A percentile compares a stretch with the other conserved stretches of the same genome.
These are phyloP conservation scores for Micrasema longulum DNA, from an alignment of 1,140 invertebrate species.

Conservation along the genomic window DNA sequence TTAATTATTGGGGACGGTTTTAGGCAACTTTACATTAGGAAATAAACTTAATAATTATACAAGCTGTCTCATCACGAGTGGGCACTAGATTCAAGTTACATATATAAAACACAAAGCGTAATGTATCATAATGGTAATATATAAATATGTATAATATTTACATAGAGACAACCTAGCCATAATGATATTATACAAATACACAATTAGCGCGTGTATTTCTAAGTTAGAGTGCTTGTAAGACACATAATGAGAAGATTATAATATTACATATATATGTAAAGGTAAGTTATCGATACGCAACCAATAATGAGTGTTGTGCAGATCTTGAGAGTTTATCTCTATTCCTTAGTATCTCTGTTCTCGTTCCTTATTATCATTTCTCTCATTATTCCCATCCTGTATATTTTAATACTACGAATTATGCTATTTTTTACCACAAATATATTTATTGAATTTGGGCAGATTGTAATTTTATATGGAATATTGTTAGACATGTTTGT, in stretches of 20 bases:
- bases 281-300: conserved; percentile 4
- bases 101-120: conserved; percentile 29
- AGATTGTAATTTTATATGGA: conserved; percentile 36
- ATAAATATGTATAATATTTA: conserved; percentile 42
- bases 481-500: conserved; percentile 10
- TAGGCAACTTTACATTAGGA: conserved; percentile 51
- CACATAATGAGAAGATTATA: conserved; percentile 33
- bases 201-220: conserved; percentile 40
- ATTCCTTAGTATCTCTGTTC: not conserved
- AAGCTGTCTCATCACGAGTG: conserved; percentile 41
- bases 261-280: conserved; percentile 7
- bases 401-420: not conserved
- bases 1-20: conserved; percentile 53
- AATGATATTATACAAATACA: conserved; percentile 45
- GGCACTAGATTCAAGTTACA: conserved; percentile 21
- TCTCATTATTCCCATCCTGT: not conserved
- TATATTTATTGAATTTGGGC: conserved; percentile 34
- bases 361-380: not conserved
- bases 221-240: conserved; percentile 44
- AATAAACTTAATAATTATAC: conserved; percentile 51
- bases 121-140: too few relatives aligned
- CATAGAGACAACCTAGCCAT: conserved; percentile 45
- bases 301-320: conserved; percentile 33
- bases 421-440: conserved; percentile 25
- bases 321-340: not conserved